Conservation (phyloP, 2,888 invertebrate species). For the Crocallis elinguaria region DNA sequence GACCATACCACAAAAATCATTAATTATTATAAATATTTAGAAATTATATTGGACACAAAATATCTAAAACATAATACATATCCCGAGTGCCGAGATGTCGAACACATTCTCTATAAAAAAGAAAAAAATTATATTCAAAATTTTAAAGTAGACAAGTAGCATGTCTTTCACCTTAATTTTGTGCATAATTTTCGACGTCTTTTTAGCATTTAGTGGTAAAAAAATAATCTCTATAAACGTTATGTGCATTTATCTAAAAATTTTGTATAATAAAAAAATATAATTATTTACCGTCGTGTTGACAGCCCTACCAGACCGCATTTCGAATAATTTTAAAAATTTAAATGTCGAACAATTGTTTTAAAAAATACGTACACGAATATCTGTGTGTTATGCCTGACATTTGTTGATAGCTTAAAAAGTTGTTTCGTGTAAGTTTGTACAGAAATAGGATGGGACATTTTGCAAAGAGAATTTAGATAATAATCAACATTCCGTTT, state of each 20-base stretch:
- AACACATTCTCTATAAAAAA: slow-evolving; percentile 59
- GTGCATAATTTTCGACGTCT: slow-evolving; percentile 77
- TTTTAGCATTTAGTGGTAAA: slow-evolving; percentile 74
- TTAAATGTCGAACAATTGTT: slow-evolving; percentile 68
- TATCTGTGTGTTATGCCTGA: slow-evolving; percentile 73
- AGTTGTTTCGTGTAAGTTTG: slow-evolving; percentile 82
- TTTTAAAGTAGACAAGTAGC: slow-evolving; percentile 81
- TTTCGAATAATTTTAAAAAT: slow-evolving; percentile 57
- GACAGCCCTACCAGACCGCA: slow-evolving; percentile 79
- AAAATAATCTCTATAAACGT: slow-evolving; percentile 66
- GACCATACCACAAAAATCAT: slow-evolving; percentile 26
- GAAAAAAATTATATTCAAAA: slow-evolving; percentile 79
- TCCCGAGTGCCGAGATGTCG: slow-evolving; percentile 76
- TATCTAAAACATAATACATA: slow-evolving; percentile 73
- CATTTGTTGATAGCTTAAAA: slow-evolving; percentile 81
- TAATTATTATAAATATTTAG: slow-evolving; percentile 26
- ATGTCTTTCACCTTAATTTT: slow-evolving; percentile 69
- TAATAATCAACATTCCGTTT: slow-evolving; percentile 83
- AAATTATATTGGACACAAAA: slow-evolving; percentile 37
- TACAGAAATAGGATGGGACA: slow-evolving; percentile 85
- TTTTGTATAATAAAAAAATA: slow-evolving; percentile 61
- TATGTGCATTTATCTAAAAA: slow-evolving; percentile 76
- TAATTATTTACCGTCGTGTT: slow-evolving; percentile 64
- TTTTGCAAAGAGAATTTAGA: slow-evolving; percentile 84
- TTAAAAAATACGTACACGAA: slow-evolving; percentile 67